phyloP scores from a whole-genome alignment of 2,113 vertebrate genomes.

The Aldabrachelys gigantea region DNA sequence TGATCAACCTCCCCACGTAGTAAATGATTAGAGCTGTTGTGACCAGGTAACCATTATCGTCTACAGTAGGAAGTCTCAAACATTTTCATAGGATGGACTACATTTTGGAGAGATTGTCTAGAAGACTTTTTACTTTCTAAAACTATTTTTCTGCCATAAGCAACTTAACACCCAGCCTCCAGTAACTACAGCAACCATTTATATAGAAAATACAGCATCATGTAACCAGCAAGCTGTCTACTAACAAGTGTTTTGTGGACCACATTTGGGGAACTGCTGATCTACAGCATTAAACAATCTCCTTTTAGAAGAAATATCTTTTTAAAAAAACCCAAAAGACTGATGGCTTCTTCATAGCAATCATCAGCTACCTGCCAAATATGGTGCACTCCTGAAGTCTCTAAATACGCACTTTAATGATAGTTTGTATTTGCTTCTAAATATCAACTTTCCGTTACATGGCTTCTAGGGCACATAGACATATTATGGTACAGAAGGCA shows the following conservation, averaged over 20 bases:
- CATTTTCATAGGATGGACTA: neutral
- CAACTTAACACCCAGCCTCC: neutral
- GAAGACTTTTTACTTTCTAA: neutral
- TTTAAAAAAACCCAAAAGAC: neutral
- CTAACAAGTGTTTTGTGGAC: neutral
- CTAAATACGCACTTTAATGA: neutral
- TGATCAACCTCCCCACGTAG: neutral
- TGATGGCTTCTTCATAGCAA: neutral
- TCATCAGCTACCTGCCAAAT: neutral
- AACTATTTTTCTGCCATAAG: neutral
- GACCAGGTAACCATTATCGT: neutral
- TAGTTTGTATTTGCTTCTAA: neutral
- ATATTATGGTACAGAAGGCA: neutral
- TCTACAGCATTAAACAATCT: neutral
- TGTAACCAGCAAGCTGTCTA: neutral
- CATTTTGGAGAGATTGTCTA: neutral
- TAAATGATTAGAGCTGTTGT: neutral
- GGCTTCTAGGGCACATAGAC: neutral
- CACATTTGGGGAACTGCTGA: neutral
- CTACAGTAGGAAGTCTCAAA: neutral
- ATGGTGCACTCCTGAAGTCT: neutral
- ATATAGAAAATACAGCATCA: neutral
- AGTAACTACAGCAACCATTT: neutral
- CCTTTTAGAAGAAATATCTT: neutral
- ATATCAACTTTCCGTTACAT: neutral